Base-by-base conservation (phyloP, 2,888 invertebrate species). In the Nymphalis urticae region DNA sequence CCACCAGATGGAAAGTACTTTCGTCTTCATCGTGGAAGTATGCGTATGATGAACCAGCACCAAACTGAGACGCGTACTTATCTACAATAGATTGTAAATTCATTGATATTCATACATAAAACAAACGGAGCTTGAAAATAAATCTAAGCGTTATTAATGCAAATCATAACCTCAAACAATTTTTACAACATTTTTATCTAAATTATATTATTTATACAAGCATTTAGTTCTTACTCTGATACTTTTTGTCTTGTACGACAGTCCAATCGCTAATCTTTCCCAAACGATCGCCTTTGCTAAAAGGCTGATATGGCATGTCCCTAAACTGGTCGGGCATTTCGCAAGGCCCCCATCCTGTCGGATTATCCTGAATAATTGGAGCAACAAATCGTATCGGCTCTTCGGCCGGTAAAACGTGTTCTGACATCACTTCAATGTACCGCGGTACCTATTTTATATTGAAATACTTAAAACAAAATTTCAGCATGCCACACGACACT, bases 201-300 rank as follows among this genome's bases (percentile, higher is more conserved):
- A 16, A 10, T 17, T 21, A 48, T 36, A 51, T n/a, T 9, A 24
- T 7, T 27, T 0, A 13, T 47, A 27, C 1, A 48, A 48, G n/a
- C n/a, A 27, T 21, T 47, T 42, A 27, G 21, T 68, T 93, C 96
- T 94, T 93, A 97, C 97, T 97, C 76, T 97, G 95, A 86, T 98
- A 98, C 91, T 99, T 97, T 79, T 98, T 97, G 83, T 99, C 98
- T 81, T 97, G 97, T 7, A 97, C 96, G 69, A 98, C 97, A 65
- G 98, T 99, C 99, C 99, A 99, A 86, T 99, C 99, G 81, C 99
- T 98, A 79, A 99, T 99, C 94, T 99, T 99, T 78, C 99, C 99
- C 75, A 99, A 94, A 78, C 99, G 96, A 89, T 99, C 99, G 72
- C 98, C 98, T 93, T 99, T 99, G 77, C 99, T 98, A 88, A 99